Conservation (phyloP, 2,888 invertebrate genomes). For the Chesias legatella region DNA sequence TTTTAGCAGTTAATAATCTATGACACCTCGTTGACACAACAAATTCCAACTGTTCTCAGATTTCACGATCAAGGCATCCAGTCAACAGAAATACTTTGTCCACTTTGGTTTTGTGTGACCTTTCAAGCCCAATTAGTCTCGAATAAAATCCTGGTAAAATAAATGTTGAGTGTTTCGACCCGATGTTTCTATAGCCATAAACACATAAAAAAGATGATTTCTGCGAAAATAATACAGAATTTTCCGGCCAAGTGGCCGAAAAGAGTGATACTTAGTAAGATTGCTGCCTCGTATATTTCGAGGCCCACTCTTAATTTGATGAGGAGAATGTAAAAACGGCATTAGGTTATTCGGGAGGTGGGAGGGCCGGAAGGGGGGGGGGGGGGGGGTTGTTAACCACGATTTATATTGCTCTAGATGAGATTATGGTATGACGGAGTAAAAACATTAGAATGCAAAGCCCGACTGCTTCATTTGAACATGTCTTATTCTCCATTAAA, state of each 20-base stretch:
- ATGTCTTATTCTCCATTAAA: conserved; percentile 26
- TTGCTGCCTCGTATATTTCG: conserved; percentile 57
- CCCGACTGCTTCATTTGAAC: conserved; percentile 31
- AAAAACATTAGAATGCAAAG: conserved; percentile 48
- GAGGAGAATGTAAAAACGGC: conserved; percentile 62
- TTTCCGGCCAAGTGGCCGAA: conserved; percentile 47
- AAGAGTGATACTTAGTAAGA: conserved; percentile 48
- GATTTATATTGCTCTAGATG: conserved; percentile 58
- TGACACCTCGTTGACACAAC: no score
- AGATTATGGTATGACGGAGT: conserved; percentile 52
- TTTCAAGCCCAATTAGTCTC: no score
- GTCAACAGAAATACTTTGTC: no score
- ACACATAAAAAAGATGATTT: conserved; percentile 41
- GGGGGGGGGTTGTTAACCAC: conserved; percentile 35
- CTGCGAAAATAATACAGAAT: conserved; percentile 56
- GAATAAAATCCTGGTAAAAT: no score
- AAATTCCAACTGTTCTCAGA: no score
- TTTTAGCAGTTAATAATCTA: no score
- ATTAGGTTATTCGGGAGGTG: conserved; percentile 50
- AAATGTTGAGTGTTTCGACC: no score
- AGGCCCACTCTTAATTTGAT: conserved; percentile 62
- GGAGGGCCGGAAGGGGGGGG: conserved; percentile 20
- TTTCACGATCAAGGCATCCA: no score
- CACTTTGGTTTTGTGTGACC: no score
- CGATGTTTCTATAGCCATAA: not conserved